Evolutionary conservation across 2,113 vertebrate genomes (phyloP).

Genomic region (Indicator indicator): DNA sequence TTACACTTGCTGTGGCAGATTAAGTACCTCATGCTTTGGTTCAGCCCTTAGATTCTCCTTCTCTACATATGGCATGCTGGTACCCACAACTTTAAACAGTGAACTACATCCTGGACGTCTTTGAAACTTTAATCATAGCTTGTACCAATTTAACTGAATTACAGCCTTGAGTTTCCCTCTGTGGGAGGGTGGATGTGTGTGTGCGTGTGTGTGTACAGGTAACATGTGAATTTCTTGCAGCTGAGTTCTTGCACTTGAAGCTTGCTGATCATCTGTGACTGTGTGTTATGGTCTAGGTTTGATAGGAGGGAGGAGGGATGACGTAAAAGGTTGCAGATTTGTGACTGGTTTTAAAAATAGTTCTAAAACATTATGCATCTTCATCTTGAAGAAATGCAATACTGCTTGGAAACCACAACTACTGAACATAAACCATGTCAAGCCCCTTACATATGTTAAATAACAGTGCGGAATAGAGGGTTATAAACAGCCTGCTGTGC

Average conservation of each 20-base stretch:
- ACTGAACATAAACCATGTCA: not conserved
- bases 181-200: not conserved
- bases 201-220: not conserved
- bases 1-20: not conserved
- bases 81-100: not conserved
- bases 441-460: conserved; percentile 30
- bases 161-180: not conserved
- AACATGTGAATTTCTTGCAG: not conserved
- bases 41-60: not conserved
- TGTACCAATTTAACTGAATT: not conserved
- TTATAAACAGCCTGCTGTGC: conserved; percentile 21
- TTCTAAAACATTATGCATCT: conserved; percentile 26
- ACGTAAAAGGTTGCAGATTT: conserved; percentile 32
- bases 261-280: not conserved
- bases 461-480: not conserved
- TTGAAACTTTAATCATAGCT: conserved; percentile 3
- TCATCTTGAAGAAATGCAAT: conserved; percentile 26
- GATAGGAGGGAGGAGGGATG: conserved; percentile 5
- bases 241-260: not conserved
- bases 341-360: conserved; percentile 50
- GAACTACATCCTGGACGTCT: not conserved
- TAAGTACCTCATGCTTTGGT: conserved; percentile 12
- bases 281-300: not conserved
- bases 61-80: accelerated
- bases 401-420: conserved; percentile 50